A percentile compares a stretch with the other conserved stretches of the same genome.
Evolutionary conservation across 2,888 invertebrate genomes (phyloP).

Genomic region (Perizoma affinitatum): DNA sequence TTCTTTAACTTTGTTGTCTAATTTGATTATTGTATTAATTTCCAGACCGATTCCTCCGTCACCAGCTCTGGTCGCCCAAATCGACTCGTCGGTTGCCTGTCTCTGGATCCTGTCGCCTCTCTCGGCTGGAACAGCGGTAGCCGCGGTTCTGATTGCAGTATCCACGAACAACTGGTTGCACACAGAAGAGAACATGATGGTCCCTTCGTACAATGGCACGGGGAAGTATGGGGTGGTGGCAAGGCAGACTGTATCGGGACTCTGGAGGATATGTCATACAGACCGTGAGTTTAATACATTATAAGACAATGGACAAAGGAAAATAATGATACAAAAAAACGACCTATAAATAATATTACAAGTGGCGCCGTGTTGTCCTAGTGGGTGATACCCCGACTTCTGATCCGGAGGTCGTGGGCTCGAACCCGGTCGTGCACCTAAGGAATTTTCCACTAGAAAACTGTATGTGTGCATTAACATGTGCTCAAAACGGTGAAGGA

Average conservation of each 20-base stretch:
- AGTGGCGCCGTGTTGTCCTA: no score
- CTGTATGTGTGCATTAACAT: no score
- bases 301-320: no score
- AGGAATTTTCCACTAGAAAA: no score
- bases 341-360: no score
- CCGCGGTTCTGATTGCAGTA: conserved; percentile 89
- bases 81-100: conserved; percentile 85
- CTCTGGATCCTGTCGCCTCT: conserved; percentile 86
- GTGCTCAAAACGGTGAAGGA: no score
- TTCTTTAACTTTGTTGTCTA: no score
- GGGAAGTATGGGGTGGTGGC: conserved; percentile 88
- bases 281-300: conserved; percentile 87
- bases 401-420: no score
- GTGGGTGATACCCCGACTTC: no score
- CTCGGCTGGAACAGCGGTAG: conserved; percentile 88
- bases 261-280: conserved; percentile 92
- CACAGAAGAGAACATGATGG: conserved; percentile 93
- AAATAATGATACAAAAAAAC: no score
- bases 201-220: conserved; percentile 90
- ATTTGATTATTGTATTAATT: conserved; percentile 25
- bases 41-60: conserved; percentile 78
- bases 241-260: conserved; percentile 91
- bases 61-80: conserved; percentile 73
- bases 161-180: conserved; percentile 93
- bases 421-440: no score